Base-by-base conservation (phyloP, 2,797 vertebrate species). In the Clarias pachynema region DNA sequence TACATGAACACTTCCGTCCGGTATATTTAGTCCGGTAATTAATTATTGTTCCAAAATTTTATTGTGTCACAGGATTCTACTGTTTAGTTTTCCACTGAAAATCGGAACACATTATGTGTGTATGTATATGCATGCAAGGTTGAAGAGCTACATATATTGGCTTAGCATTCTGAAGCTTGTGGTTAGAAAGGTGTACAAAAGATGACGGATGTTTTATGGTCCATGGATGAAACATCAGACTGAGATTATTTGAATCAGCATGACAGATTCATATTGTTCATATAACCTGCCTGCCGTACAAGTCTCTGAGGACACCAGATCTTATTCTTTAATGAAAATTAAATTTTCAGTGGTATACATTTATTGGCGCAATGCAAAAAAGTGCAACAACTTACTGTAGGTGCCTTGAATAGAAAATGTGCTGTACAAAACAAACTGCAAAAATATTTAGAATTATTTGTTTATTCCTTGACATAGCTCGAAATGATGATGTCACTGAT, bases 371-470 rank as follows among this genome's bases (percentile, higher is more conserved):
- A 62, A 79, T 40, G 12, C 34, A 62, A 40, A 57, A 79, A 79
- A 79, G n/a, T 79, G 40, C 22, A 37, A 34, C 2, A 16, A 40
- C 31, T 40, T 60, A 44, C 44, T 44, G 10, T 49, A 0, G 59
- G 12, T 79, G 59, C 59, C 12, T 44, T 60, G 75, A 57, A 31
- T 34, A 60, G 18, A 60, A 59, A 20, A 77, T 62, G 22, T 12
- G 31, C 31, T 40, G 18, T 31, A 57, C 15, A 77, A 77, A 77
- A 60, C 34, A 7, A 79, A 62, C 59, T 14, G 34, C 16, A 49
- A 79, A 60, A 79, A 77, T 53, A 77, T 22, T 49, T 59, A 29
- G 74, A 59, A 60, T 24, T 20, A 78, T 79, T 79, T 62, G 56
- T 63, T 79, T 37, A 62, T 62, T 44, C 15, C 22, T 14, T 44